Conservation (phyloP, 2,113 vertebrate genomes). For the Zosterops borbonicus region DNA sequence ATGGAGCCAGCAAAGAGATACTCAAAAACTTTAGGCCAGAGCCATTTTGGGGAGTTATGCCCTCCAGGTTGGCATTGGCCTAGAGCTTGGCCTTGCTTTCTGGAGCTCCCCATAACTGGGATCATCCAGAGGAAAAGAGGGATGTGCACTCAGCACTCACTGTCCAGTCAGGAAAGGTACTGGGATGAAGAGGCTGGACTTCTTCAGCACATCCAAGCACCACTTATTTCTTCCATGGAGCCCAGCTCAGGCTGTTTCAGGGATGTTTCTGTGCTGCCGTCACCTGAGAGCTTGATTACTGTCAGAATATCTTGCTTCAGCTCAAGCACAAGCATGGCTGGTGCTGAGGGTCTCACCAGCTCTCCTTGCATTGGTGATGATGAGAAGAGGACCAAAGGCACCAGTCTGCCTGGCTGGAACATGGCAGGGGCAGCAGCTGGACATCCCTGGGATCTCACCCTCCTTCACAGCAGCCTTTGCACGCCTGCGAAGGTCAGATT, state of each 20-base stretch:
- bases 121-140: background rate
- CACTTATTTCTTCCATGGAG: background rate
- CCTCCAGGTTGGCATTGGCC: background rate
- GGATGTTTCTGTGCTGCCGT: background rate
- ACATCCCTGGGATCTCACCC: background rate
- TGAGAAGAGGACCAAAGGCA: background rate
- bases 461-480: background rate
- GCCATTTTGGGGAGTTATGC: background rate
- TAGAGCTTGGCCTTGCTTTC: background rate
- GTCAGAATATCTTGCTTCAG: background rate
- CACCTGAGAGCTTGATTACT: background rate
- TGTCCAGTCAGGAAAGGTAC: background rate
- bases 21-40: background rate
- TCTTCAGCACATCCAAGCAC: background rate
- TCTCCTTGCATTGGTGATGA: background rate
- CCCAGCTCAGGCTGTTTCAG: background rate
- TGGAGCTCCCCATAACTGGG: background rate
- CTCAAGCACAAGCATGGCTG: background rate
- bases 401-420: background rate
- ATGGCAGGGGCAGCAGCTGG: background rate
- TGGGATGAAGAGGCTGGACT: background rate
- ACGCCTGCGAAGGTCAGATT: background rate
- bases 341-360: background rate
- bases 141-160: background rate
- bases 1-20: background rate